phyloP scores from a whole-genome alignment of 1,140 invertebrate genomes.

The Stenopsyche tienmushanensis region DNA sequence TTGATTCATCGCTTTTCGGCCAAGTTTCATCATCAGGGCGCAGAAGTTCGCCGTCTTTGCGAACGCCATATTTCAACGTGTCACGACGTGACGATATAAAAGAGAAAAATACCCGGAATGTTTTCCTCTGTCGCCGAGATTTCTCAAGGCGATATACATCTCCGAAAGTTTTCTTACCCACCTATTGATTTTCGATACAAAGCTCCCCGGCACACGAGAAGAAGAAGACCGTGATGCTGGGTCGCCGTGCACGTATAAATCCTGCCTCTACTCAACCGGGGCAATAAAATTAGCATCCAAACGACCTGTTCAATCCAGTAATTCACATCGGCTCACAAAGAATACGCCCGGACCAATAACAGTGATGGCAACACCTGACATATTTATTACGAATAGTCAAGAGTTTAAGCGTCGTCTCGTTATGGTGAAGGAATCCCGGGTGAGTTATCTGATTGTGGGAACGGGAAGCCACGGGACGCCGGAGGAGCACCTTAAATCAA shows the following conservation, averaged over 20 bases:
- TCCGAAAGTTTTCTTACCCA: background rate
- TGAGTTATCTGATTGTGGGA: constrained; percentile 23
- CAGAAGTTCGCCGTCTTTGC: constrained; percentile 2
- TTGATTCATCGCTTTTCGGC: background rate
- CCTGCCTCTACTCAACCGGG: constrained; percentile 37
- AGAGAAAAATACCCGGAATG: constrained; percentile 3
- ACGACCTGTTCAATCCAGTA: constrained; percentile 41
- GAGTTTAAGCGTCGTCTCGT: constrained; percentile 38
- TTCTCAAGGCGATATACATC: background rate
- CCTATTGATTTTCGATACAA: constrained; percentile 41
- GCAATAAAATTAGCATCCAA: constrained; percentile 42
- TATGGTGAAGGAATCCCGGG: constrained; percentile 28
- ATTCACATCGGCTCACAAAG: constrained; percentile 41
- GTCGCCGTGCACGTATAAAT: constrained; percentile 36
- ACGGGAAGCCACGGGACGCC: background rate
- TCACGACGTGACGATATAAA: constrained; percentile 9
- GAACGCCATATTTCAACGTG: constrained; percentile 1
- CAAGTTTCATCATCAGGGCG: constrained; percentile 2
- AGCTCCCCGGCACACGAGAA: background rate
- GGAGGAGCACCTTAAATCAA: background rate
- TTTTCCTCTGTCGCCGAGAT: background rate
- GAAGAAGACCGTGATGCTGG: background rate
- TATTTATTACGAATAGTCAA: constrained; percentile 42
- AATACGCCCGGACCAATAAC: constrained; percentile 37
- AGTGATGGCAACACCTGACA: constrained; percentile 41